Percentiles rank a stretch among this genome's conserved stretches.
Evolutionary conservation across 2,797 vertebrate genomes (phyloP).

Genomic region (Sebastes matsubarae): DNA sequence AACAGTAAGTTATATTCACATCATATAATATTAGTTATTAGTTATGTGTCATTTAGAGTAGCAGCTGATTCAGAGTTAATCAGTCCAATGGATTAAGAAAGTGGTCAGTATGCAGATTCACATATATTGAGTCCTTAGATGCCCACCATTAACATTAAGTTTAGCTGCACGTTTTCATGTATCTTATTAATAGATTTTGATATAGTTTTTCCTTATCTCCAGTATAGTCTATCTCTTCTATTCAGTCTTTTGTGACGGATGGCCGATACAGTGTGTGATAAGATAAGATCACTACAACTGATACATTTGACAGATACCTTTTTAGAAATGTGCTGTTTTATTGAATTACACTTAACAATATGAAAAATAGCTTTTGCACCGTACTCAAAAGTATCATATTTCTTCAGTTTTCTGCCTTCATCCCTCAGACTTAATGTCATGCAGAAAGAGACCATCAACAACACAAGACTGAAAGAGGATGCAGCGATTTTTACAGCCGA

Average conservation of each 20-base stretch:
- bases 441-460: too few species aligned
- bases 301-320: neutral
- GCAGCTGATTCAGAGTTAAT: neutral
- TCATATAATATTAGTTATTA: neutral
- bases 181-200: neutral
- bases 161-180: neutral
- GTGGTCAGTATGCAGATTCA: neutral
- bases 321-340: neutral
- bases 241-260: neutral
- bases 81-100: neutral
- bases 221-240: neutral
- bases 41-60: neutral
- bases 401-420: too few species aligned
- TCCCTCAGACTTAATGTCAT: too few species aligned
- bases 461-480: neutral
- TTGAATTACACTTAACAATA: accelerated
- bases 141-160: neutral
- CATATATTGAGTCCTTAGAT: neutral
- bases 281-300: neutral
- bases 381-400: too few species aligned
- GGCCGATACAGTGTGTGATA: neutral
- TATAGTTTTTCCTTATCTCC: neutral
- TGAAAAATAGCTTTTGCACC: neutral
- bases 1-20: neutral
- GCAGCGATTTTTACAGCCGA: neutral